A percentile compares a stretch with the other conserved stretches of the same genome.
Evolutionary conservation across 2,888 invertebrate species (phyloP).

Genomic region (Drosophila trichaetosa): DNA sequence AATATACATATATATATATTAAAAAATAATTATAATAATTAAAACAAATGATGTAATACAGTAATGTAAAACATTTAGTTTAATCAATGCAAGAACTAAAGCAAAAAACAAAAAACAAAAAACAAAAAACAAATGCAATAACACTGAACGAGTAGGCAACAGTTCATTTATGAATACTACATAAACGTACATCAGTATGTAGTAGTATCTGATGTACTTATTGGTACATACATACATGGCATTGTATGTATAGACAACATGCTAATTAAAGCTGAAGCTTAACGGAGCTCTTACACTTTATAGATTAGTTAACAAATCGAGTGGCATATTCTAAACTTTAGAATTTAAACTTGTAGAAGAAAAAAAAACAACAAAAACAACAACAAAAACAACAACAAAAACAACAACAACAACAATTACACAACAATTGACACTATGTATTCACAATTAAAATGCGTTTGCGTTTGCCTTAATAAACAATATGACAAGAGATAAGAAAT

Average conservation of each 20-base stretch:
- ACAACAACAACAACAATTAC: not conserved
- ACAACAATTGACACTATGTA: slow-evolving; percentile 43
- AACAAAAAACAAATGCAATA: not conserved
- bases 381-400: too few species aligned
- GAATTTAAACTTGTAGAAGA: slow-evolving; percentile 19
- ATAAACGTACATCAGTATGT: slow-evolving; percentile 12
- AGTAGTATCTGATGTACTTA: slow-evolving; percentile 9
- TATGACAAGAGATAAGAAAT: slow-evolving; percentile 2
- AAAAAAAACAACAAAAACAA: not conserved
- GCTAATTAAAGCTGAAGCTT: slow-evolving; percentile 14
- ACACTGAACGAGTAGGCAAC: slow-evolving; percentile 19
- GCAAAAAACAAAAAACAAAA: not conserved
- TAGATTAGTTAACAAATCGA: slow-evolving; percentile 31
- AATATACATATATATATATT: slow-evolving; percentile 55
- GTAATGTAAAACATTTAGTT: slow-evolving; percentile 41
- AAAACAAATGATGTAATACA: slow-evolving; percentile 32
- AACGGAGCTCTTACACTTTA: slow-evolving; percentile 40
- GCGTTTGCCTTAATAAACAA: slow-evolving; percentile 65
- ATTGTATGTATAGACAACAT: not conserved
- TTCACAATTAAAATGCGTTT: slow-evolving; percentile 65
- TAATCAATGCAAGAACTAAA: slow-evolving; percentile 17
- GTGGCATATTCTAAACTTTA: slow-evolving; percentile 23
- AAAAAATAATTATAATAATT: slow-evolving; percentile 31
- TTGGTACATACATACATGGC: slow-evolving; percentile 2
- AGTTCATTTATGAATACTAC: slow-evolving; percentile 18